These are phyloP conservation scores for Malthinus seriepunctatus DNA, from an alignment of 2,888 invertebrate genomes.

Conservation along the genomic window DNA sequence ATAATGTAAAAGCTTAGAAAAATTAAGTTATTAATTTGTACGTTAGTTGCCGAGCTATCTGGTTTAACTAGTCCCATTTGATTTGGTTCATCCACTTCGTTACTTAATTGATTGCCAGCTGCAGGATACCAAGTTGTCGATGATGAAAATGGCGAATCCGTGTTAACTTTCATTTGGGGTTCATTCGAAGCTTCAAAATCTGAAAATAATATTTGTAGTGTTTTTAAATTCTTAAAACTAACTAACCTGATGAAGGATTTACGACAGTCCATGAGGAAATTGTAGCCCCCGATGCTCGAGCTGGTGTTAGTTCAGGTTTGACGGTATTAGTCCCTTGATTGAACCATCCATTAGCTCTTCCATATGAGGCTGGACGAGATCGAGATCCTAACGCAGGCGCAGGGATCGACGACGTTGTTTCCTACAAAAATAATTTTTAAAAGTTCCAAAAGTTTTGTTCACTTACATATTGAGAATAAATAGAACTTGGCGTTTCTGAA, in stretches of 20 bases:
- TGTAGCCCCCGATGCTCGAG: constrained; percentile 44
- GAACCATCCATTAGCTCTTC: constrained; percentile 58
- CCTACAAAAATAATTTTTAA: constrained; percentile 20
- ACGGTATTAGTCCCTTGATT: constrained; percentile 31
- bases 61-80: constrained; percentile 57
- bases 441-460: background rate
- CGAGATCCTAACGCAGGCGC: constrained; percentile 43
- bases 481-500: constrained; percentile 12
- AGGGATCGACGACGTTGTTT: constrained; percentile 33
- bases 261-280: constrained; percentile 44
- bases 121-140: constrained; percentile 56
- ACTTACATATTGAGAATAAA: constrained; percentile 15
- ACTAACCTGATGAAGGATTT: constrained; percentile 20
- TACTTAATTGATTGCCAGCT: constrained; percentile 58
- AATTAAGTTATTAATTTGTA: background rate
- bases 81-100: constrained; percentile 62
- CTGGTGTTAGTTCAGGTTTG: constrained; percentile 19
- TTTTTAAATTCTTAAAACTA: background rate
- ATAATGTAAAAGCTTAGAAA: background rate
- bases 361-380: constrained; percentile 56
- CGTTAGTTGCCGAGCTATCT: constrained; percentile 16
- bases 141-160: constrained; percentile 4
- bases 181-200: background rate
- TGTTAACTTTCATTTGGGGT: too few species aligned
- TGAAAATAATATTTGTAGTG: background rate